Evolutionary conservation across 2,888 invertebrate genomes (phyloP).

Genomic region (Gasteruption jaculator): DNA sequence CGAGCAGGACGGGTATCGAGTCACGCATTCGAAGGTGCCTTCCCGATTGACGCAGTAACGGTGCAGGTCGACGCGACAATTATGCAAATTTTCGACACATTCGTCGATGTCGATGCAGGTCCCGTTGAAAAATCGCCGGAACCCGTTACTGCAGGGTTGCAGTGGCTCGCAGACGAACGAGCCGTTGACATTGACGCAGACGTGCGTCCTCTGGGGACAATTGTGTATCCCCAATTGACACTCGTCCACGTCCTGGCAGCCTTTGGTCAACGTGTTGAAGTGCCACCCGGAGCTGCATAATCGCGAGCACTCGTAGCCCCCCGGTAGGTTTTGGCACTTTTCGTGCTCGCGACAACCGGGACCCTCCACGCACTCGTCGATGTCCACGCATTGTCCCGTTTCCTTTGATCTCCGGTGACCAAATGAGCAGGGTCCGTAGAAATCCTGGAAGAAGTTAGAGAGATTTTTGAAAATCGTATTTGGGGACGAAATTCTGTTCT

Average conservation of each 20-base stretch:
- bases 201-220: slow-evolving; percentile 32
- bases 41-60: slow-evolving; percentile 52
- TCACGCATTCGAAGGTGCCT: slow-evolving; percentile 53
- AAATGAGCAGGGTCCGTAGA: too few species aligned
- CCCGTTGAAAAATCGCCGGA: slow-evolving; percentile 50
- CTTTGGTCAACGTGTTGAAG: slow-evolving; percentile 32
- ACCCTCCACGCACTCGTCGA: slow-evolving; percentile 56
- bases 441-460: too few species aligned
- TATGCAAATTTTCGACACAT: slow-evolving; percentile 56
- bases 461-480: too few species aligned
- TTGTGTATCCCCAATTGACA: slow-evolving; percentile 57
- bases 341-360: slow-evolving; percentile 45
- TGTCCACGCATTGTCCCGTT: slow-evolving; percentile 48
- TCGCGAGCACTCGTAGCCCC: slow-evolving; percentile 52
- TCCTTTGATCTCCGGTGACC: too few species aligned
- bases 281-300: slow-evolving; percentile 41
- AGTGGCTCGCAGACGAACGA: slow-evolving; percentile 36
- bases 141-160: slow-evolving; percentile 34
- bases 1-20: slow-evolving; percentile 38
- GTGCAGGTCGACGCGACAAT: slow-evolving; percentile 32
- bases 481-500: too few species aligned
- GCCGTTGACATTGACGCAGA: slow-evolving; percentile 40
- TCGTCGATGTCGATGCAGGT: slow-evolving; percentile 67
- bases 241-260: slow-evolving; percentile 57
- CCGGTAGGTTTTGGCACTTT: slow-evolving; percentile 52